Percentiles rank a stretch among this genome's conserved stretches.
These are phyloP conservation scores for Scleropages formosus DNA, from an alignment of 2,797 vertebrate genomes.

Conservation along the genomic window DNA sequence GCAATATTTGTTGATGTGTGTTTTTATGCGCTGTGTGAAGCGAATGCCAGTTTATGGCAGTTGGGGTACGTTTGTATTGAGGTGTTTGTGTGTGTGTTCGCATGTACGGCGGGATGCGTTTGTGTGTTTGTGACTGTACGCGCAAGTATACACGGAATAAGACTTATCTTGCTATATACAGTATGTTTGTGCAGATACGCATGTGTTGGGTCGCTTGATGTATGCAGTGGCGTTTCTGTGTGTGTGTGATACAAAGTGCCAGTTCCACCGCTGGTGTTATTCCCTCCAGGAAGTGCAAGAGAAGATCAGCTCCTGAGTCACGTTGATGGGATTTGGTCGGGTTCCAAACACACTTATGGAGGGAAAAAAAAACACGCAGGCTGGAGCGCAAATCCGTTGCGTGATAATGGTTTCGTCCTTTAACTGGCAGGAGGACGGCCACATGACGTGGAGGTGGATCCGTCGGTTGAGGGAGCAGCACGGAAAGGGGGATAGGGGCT, in stretches of 20 bases:
- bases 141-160: neutral
- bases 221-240: neutral
- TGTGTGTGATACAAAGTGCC: neutral
- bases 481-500: neutral
- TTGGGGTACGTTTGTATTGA: neutral
- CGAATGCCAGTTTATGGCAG: neutral
- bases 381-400: too few relatives aligned
- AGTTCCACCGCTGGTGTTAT: constrained; percentile 16
- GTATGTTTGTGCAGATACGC: neutral
- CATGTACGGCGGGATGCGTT: too few relatives aligned
- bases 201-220: too few relatives aligned
- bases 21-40: neutral
- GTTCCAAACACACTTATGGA: constrained; percentile 8
- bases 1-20: neutral
- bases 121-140: neutral
- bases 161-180: too few relatives aligned
- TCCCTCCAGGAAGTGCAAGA: constrained; percentile 14
- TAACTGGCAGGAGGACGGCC: too few relatives aligned
- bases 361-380: neutral
- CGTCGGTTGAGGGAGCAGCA: too few relatives aligned
- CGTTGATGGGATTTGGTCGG: neutral
- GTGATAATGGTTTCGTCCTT: too few relatives aligned
- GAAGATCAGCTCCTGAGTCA: constrained; percentile 3
- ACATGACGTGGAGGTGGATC: too few relatives aligned
- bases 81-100: neutral